Percentiles rank a stretch among this genome's conserved stretches.
phyloP scores from a whole-genome alignment of 2,113 vertebrate genomes.

The Syngnathus scovelli region DNA sequence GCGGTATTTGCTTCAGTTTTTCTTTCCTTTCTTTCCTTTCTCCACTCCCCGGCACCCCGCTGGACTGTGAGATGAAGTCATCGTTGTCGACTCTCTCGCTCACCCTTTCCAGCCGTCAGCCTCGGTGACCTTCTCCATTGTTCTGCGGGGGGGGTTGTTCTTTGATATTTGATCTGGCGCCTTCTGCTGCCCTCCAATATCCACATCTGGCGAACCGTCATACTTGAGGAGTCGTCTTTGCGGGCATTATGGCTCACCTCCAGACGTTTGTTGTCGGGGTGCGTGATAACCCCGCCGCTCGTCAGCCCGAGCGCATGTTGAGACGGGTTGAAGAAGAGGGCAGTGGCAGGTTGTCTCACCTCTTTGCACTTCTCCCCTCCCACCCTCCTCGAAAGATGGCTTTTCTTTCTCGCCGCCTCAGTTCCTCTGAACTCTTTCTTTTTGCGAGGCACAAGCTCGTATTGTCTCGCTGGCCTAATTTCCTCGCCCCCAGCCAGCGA shows the following conservation, averaged over 20 bases:
- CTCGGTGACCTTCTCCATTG: conserved; percentile 12
- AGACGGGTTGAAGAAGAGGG: conserved; percentile 21
- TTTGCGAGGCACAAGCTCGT: conserved; percentile 9
- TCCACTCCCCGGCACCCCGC: conserved; percentile 14
- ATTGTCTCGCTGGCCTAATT: conserved; percentile 29
- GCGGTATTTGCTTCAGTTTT: conserved; percentile 35
- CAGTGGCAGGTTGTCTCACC: conserved; percentile 22
- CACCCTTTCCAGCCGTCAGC: conserved; percentile 37
- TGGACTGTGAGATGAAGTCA: conserved; percentile 56
- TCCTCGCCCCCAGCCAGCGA: conserved; percentile 34
- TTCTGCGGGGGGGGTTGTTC: background rate
- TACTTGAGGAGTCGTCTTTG: background rate
- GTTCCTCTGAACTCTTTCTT: conserved; percentile 12
- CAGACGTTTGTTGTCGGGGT: conserved; percentile 2
- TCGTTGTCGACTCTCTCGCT: conserved; percentile 46
- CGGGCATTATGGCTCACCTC: conserved; percentile 5
- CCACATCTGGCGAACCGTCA: conserved; percentile 19
- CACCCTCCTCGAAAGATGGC: conserved; percentile 4
- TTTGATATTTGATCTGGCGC: conserved; percentile 44
- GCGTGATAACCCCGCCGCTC: conserved; percentile 25
- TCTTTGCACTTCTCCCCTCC: background rate
- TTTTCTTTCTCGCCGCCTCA: conserved; percentile 9
- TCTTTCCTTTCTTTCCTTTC: conserved; percentile 31
- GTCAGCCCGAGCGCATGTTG: background rate
- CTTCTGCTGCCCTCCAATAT: conserved; percentile 3